Evolutionary conservation across 2,797 vertebrate species (phyloP).

Genomic region (Sebastes steindachneri): DNA sequence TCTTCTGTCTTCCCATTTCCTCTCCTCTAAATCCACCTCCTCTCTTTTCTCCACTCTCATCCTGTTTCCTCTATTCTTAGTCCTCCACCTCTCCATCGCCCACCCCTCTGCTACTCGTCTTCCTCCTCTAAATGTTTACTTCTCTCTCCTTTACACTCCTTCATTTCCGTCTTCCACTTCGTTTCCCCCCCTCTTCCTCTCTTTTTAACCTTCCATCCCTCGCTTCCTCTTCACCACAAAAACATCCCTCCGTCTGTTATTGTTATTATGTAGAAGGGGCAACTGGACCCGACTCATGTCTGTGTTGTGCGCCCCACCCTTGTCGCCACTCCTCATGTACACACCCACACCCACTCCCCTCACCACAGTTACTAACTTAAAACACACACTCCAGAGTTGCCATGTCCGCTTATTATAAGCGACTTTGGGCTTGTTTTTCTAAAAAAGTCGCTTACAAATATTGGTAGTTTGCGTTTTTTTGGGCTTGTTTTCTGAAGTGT

Average conservation of each 20-base stretch:
- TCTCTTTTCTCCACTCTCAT: constrained; percentile 32
- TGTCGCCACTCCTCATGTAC: constrained; percentile 41
- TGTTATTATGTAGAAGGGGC: constrained; percentile 62
- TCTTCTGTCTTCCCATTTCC: constrained; percentile 23
- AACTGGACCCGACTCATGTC: constrained; percentile 40
- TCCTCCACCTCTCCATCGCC: constrained; percentile 6
- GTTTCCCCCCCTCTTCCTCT: constrained; percentile 35
- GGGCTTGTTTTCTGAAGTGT: too few species aligned
- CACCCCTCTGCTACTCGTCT: constrained; percentile 2
- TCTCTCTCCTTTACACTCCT: constrained; percentile 35
- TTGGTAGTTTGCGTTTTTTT: too few species aligned
- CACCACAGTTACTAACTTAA: constrained; percentile 48
- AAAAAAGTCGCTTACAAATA: too few species aligned
- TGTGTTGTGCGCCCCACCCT: constrained; percentile 55
- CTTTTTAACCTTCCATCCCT: constrained; percentile 58
- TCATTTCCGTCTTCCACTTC: constrained; percentile 50
- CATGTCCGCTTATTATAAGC: too few species aligned
- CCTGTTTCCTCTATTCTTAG: constrained; percentile 57
- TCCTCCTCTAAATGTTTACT: constrained; percentile 25
- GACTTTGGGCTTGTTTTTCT: too few species aligned
- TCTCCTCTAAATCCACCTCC: constrained; percentile 16
- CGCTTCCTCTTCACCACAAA: constrained; percentile 68
- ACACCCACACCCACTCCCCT: constrained; percentile 53
- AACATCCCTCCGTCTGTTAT: constrained; percentile 70
- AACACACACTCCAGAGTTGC: constrained; percentile 19